phyloP scores from a whole-genome alignment of 2,113 vertebrate genomes.

The Falcunculus frontatus region DNA sequence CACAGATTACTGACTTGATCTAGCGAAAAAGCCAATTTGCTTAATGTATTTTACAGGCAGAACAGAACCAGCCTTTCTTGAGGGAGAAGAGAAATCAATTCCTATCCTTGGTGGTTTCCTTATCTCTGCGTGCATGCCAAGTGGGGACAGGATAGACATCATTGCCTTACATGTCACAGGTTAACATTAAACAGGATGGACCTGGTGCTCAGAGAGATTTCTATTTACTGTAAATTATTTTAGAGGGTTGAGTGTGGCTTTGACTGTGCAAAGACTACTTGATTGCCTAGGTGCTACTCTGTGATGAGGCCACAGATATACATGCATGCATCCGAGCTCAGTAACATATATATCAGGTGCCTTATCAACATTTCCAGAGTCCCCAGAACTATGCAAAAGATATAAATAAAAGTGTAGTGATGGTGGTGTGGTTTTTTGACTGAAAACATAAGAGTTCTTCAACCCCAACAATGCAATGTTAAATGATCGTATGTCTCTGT shows the following conservation, averaged over 20 bases:
- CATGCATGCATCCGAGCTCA: not conserved
- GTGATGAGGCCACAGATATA: not conserved
- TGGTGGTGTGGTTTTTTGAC: accelerated
- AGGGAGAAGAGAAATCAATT: not conserved
- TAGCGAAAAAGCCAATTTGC: not conserved
- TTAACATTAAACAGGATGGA: not conserved
- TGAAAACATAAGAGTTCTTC: not conserved
- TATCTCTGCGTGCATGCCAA: not conserved
- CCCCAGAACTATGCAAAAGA: not conserved
- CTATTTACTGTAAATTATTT: not conserved
- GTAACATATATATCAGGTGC: not conserved
- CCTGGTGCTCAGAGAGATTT: not conserved
- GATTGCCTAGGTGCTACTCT: not conserved
- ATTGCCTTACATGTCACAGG: not conserved
- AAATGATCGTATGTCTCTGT: not conserved
- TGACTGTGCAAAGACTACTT: not conserved
- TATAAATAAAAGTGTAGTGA: not conserved
- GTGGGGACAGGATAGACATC: not conserved
- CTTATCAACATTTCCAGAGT: not conserved
- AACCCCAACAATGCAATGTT: accelerated
- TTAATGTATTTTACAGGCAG: not conserved
- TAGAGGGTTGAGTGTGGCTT: not conserved
- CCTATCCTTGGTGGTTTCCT: not conserved
- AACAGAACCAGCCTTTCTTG: not conserved
- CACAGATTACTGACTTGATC: not conserved